phyloP scores from a whole-genome alignment of 2,888 invertebrate species.

The Papilio elwesi region DNA sequence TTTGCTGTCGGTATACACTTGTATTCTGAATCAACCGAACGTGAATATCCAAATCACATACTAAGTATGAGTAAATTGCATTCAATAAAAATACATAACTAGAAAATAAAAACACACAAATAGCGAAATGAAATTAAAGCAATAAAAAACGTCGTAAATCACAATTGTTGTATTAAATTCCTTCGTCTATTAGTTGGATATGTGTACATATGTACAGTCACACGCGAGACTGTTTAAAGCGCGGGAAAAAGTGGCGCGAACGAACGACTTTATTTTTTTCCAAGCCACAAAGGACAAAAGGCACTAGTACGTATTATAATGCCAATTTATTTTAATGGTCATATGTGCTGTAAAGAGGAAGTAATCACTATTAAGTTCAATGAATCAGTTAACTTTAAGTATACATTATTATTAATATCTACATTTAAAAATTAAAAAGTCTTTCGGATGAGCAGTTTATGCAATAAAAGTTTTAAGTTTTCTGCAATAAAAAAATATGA shows the following conservation, averaged over 20 bases:
- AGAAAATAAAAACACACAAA: too few relatives aligned
- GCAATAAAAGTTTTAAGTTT: too few relatives aligned
- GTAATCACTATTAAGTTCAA: neutral
- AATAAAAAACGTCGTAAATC: neutral
- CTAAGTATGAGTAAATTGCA: too few relatives aligned
- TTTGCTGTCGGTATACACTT: too few relatives aligned
- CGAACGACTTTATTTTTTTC: constrained; percentile 14
- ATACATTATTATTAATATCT: too few relatives aligned
- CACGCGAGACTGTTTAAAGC: constrained; percentile 16
- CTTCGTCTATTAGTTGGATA: constrained; percentile 32
- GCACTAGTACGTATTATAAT: constrained; percentile 16
- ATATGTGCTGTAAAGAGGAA: neutral
- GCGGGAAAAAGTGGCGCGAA: constrained; percentile 38
- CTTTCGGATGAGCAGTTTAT: too few relatives aligned
- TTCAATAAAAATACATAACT: too few relatives aligned
- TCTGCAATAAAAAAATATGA: too few relatives aligned
- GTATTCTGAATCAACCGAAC: too few relatives aligned
- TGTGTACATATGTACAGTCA: constrained; percentile 19
- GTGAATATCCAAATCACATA: too few relatives aligned
- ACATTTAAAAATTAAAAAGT: too few relatives aligned
- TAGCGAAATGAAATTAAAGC: neutral
- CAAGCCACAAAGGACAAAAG: neutral
- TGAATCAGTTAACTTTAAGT: too few relatives aligned
- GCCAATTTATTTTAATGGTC: neutral
- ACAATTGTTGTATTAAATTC: constrained; percentile 6